These are phyloP conservation scores for Epinephelus malabaricus DNA, from an alignment of 2,797 vertebrate genomes.

Conservation along the genomic window DNA sequence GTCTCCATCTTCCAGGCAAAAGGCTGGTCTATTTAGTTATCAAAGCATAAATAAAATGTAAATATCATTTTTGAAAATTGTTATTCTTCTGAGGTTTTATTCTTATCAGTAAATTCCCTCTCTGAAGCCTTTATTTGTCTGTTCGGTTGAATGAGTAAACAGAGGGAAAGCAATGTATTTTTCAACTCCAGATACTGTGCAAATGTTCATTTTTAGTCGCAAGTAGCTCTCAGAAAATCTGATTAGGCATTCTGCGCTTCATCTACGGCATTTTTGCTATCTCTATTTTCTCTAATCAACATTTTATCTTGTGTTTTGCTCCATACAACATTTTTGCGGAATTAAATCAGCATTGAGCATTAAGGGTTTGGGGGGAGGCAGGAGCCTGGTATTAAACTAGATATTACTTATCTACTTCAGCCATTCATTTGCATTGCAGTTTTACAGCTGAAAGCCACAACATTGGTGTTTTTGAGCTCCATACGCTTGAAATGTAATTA, in stretches of 20 bases:
- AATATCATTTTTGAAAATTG: conserved; percentile 81
- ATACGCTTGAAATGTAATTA: conserved; percentile 69
- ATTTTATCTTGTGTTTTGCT: conserved; percentile 58
- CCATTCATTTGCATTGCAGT: conserved; percentile 53
- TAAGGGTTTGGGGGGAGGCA: conserved; percentile 28
- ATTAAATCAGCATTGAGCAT: conserved; percentile 53
- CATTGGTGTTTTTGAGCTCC: conserved; percentile 48
- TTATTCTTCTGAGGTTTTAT: conserved; percentile 66
- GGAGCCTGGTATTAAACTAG: conserved; percentile 47
- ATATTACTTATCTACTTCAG: conserved; percentile 68
- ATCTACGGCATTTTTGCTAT: conserved; percentile 46
- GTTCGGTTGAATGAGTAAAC: conserved; percentile 39
- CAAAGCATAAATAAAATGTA: conserved; percentile 86
- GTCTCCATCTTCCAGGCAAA: conserved; percentile 81
- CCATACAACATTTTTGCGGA: conserved; percentile 48
- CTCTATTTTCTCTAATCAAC: conserved; percentile 49
- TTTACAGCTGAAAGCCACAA: conserved; percentile 62
- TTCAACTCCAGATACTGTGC: conserved; percentile 49
- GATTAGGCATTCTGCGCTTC: conserved; percentile 50
- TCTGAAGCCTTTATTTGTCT: conserved; percentile 35
- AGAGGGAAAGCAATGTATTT: conserved; percentile 49
- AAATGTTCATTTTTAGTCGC: conserved; percentile 58
- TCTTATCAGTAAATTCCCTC: conserved; percentile 41
- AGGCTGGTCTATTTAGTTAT: conserved; percentile 87
- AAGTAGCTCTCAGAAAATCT: conserved; percentile 51